Conservation (phyloP, 2,888 invertebrate genomes). For the Cheilosia variabilis region DNA sequence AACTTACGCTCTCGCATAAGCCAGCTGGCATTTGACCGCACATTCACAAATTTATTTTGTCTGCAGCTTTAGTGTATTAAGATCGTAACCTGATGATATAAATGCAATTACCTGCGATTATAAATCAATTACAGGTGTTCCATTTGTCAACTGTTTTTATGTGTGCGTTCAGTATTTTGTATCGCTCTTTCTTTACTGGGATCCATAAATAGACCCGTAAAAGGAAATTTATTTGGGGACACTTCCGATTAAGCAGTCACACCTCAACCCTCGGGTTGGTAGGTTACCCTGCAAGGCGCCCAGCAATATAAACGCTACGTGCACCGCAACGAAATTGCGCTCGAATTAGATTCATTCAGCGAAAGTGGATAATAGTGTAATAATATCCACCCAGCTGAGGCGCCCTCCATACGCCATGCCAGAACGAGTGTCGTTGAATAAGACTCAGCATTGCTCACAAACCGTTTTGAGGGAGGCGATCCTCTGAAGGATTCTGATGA, state of each 20-base stretch:
- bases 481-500: constrained; percentile 64
- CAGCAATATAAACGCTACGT: constrained; percentile 35
- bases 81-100: background rate
- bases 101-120: constrained; percentile 50
- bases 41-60: constrained; percentile 52
- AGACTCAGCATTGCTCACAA: constrained; percentile 34
- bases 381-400: constrained; percentile 36
- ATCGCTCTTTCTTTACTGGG: background rate
- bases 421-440: constrained; percentile 50
- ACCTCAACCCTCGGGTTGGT: background rate
- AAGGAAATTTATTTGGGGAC: constrained; percentile 22
- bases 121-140: constrained; percentile 45
- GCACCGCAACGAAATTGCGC: constrained; percentile 49
- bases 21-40: background rate
- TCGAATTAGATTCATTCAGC: constrained; percentile 66
- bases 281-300: background rate
- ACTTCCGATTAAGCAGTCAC: constrained; percentile 9
- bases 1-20: background rate
- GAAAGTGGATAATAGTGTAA: constrained; percentile 71
- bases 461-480: constrained; percentile 18
- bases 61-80: constrained; percentile 3
- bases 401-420: background rate
- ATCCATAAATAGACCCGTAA: constrained; percentile 2
- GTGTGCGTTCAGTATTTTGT: constrained; percentile 7
- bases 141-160: constrained; percentile 40